Conservation (phyloP, 2,113 vertebrate species). For the Neolamprologus kungweensis region DNA sequence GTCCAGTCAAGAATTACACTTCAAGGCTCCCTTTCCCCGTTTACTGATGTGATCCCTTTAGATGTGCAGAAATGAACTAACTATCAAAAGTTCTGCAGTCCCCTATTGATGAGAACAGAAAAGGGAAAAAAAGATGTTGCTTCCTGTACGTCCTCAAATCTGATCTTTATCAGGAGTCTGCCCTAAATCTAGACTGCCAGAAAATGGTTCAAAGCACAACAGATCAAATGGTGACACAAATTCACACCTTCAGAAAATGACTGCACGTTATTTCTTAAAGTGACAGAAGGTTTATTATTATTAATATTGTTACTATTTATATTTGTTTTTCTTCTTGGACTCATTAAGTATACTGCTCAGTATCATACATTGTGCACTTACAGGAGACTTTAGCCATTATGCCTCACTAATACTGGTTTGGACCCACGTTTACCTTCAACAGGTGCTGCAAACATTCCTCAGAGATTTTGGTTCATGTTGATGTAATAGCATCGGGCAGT, state of each 20-base stretch:
- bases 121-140: not conserved
- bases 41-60: not conserved
- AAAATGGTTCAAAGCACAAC: not conserved
- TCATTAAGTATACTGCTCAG: not conserved
- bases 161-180: constrained; percentile 31
- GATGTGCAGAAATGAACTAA: not conserved
- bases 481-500: accelerated
- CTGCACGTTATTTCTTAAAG: not conserved
- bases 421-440: not conserved
- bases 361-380: not conserved
- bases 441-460: not conserved
- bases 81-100: not conserved
- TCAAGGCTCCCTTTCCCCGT: not conserved
- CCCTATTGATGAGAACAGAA: not conserved
- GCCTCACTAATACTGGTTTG: not conserved
- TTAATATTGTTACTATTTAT: not conserved
- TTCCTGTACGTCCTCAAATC: not conserved
- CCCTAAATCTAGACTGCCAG: not conserved
- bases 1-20: not conserved
- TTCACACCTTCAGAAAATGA: not conserved
- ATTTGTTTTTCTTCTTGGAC: not conserved
- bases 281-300: not conserved
- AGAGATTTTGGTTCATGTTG: not conserved
- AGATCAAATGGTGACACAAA: not conserved
- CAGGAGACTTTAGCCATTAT: not conserved